Percentiles rank a stretch among this genome's conserved stretches.
Evolutionary conservation across 2,888 invertebrate genomes (phyloP).

Genomic region (Stenoptilia bipunctidactyla): DNA sequence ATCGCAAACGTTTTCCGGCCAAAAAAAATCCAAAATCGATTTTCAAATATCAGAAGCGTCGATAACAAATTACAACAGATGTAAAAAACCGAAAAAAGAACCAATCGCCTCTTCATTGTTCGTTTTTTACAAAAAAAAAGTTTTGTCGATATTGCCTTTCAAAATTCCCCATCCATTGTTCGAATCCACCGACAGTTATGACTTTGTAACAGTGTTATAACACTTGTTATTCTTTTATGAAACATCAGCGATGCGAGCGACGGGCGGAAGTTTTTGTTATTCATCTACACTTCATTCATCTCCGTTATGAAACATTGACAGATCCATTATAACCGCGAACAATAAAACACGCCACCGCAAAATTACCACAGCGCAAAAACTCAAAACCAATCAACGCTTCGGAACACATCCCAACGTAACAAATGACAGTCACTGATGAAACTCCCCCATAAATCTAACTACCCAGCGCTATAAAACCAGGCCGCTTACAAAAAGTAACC

Average conservation of each 20-base stretch:
- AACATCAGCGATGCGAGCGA: constrained; percentile 19
- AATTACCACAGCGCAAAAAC: constrained; percentile 25
- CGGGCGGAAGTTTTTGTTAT: constrained; percentile 27
- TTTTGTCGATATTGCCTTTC: no score
- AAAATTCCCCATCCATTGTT: no score
- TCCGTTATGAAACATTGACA: constrained; percentile 55
- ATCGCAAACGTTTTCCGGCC: no score
- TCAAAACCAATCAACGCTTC: background rate
- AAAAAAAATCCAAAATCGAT: no score
- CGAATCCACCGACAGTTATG: no score
- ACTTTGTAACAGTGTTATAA: background rate
- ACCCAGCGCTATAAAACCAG: no score
- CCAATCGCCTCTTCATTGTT: no score
- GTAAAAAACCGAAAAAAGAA: no score
- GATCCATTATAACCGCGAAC: constrained; percentile 53
- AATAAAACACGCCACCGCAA: constrained; percentile 40
- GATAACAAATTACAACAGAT: no score
- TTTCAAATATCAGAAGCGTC: no score
- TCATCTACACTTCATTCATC: constrained; percentile 52
- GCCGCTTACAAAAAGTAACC: no score
- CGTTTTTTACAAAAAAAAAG: no score
- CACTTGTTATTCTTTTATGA: constrained; percentile 1
- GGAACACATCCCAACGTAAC: constrained; percentile 6
- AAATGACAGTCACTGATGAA: constrained; percentile 2
- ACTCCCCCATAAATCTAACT: background rate